Evolutionary conservation across 2,888 invertebrate genomes (phyloP), one percentile per base, ranked within the genome.

Genomic region (Dascillus cervinus): DNA sequence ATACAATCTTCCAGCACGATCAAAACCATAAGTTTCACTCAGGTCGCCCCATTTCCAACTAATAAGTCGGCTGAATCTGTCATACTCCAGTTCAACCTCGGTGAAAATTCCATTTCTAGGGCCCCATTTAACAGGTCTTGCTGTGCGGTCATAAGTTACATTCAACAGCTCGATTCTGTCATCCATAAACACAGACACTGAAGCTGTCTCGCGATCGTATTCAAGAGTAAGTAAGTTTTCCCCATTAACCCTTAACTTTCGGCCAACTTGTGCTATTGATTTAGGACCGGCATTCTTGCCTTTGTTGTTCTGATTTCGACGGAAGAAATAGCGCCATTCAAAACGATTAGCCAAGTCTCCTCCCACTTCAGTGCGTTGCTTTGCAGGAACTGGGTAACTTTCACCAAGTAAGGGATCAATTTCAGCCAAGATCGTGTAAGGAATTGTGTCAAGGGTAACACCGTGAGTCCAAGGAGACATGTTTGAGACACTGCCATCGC

Each of bases 41-140:
- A 94, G 70, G 40, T 89, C 85, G 12, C 92, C 94, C 85, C 94
- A 92, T 50, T 82, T 84, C 92, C 94, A 94, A 47, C 82, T 82
- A 2, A 83, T 84, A 25, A 94, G 64, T 47, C 91, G 73, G 39
- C 92, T 91, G 56, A 89, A 90, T 42, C 91, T 73, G 55, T 94
- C 92, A 56, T 94, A 94, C 49, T 91, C 90, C 11, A 94, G 69
- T 53, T 92, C 90, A 2, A 95, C 89, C 50, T 87, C 85, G 1
- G 87, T 82, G 55, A 89, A 89, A 42, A 88, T 82, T 4, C 86
- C 89, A 46, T 83, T 86, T 37, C 82, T 77, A 0, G 89, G 88
- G 26, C 83, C 80, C 80, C 87, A 89, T 56, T 83, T 84, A 1
- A 87, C 77, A 0, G 90, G 89, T 37, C 89, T 70, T 0, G 88